Evolutionary conservation across 2,113 vertebrate species (phyloP).

Genomic region (Oxyura jamaicensis): DNA sequence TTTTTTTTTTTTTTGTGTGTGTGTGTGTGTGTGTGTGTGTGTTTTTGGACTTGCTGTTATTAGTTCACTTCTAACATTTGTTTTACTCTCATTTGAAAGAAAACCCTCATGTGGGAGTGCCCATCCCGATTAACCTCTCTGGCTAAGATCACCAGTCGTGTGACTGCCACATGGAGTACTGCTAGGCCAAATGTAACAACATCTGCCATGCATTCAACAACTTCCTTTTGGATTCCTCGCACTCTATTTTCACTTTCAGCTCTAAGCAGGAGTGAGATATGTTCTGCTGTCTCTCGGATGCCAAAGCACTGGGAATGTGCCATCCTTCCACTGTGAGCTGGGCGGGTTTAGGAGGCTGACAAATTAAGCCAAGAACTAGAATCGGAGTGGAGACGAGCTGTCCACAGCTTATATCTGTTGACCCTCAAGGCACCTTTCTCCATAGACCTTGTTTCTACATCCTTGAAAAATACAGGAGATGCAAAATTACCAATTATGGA

Average conservation of each 20-base stretch:
- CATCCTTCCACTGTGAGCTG: slow-evolving; percentile 37
- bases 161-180: slow-evolving; percentile 66
- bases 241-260: slow-evolving; percentile 79
- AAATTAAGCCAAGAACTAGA: slow-evolving; percentile 36
- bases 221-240: slow-evolving; percentile 75
- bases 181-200: slow-evolving; percentile 79
- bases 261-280: slow-evolving; percentile 68
- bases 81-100: slow-evolving; percentile 16
- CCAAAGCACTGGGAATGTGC: slow-evolving; percentile 63
- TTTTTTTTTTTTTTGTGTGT: background rate
- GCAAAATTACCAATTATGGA: slow-evolving; percentile 7
- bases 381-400: background rate
- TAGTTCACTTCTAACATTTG: slow-evolving; percentile 9
- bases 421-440: slow-evolving; percentile 8
- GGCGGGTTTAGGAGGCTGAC: background rate
- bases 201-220: slow-evolving; percentile 76
- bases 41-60: slow-evolving; percentile 11
- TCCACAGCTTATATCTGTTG: slow-evolving; percentile 22
- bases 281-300: slow-evolving; percentile 56
- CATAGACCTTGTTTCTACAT: slow-evolving; percentile 4
- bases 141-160: slow-evolving; percentile 36
- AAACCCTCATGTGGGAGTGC: background rate
- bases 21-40: background rate
- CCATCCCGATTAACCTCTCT: slow-evolving; percentile 67
- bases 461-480: slow-evolving; percentile 2